A percentile compares a stretch with the other conserved stretches of the same genome.
These are phyloP conservation scores for Caenorhabditis panamensis DNA, from an alignment of 2,888 invertebrate species.

Conservation along the genomic window DNA sequence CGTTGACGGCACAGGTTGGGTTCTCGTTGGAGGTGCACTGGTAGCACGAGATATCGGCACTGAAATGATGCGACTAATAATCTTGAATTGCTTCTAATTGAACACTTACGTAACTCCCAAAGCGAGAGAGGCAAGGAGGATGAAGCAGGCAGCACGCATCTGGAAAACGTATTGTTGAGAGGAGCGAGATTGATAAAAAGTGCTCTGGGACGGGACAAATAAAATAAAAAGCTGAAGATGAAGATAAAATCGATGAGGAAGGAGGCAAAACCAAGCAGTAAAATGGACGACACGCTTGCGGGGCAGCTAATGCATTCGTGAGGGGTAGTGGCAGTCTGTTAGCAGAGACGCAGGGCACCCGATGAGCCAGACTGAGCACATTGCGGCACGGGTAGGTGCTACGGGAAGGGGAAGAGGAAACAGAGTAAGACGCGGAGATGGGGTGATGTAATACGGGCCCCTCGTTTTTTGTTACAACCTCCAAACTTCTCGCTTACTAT, in stretches of 20 bases:
- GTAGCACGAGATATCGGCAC: constrained; percentile 69
- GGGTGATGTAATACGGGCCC: constrained; percentile 13
- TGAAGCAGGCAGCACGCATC: constrained; percentile 46
- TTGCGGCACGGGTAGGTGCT: constrained; percentile 43
- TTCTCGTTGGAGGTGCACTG: constrained; percentile 74
- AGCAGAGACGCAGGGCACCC: constrained; percentile 45
- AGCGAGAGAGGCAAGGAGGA: constrained; percentile 53
- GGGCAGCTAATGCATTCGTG: constrained; percentile 56
- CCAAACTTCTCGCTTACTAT: too few species aligned
- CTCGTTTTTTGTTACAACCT: constrained; percentile 3
- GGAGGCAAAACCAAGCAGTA: constrained; percentile 35
- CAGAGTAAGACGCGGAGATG: constrained; percentile 15
- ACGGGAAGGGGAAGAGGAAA: constrained; percentile 13
- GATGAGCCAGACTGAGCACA: constrained; percentile 32
- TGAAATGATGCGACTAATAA: constrained; percentile 21
- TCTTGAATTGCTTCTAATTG: not conserved
- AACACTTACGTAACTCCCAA: constrained; percentile 54
- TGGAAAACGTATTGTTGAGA: constrained; percentile 2
- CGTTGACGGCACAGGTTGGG: constrained; percentile 67
- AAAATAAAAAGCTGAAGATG: constrained; percentile 9
- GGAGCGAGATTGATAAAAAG: not conserved
- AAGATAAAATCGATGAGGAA: constrained; percentile 37
- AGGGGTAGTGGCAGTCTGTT: constrained; percentile 27
- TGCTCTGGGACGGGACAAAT: not conserved
- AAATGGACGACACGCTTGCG: constrained; percentile 43